These are phyloP conservation scores for Petrosia ficiformis DNA, from an alignment of 37 sponge, comb jelly and placozoan species.

Conservation along the genomic window DNA sequence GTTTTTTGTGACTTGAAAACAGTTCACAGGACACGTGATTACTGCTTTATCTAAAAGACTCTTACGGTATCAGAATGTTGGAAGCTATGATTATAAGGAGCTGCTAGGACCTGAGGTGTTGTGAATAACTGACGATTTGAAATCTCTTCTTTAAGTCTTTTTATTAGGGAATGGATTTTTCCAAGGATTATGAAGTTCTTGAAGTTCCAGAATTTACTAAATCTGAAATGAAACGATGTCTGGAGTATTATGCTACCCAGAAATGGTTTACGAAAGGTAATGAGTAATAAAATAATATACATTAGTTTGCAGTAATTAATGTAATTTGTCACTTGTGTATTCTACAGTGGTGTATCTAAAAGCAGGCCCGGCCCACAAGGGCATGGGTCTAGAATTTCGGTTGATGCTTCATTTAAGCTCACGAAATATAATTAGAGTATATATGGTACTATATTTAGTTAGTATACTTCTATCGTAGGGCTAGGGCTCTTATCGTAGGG, in stretches of 20 bases:
- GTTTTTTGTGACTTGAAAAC: not conserved
- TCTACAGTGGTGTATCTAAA: not conserved
- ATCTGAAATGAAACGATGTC: constrained; percentile 27
- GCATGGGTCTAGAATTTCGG: no score
- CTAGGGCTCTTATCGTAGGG: no score
- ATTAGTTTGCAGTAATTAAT: no score
- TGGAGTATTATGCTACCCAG: constrained; percentile 1
- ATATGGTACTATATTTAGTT: no score
- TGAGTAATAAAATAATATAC: no score
- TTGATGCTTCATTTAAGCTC: no score
- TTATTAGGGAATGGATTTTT: not conserved
- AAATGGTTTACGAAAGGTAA: constrained; percentile 47
- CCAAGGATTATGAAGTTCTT: not conserved
- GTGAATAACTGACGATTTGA: not conserved
- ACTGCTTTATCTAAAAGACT: not conserved
- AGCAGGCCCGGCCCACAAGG: no score
- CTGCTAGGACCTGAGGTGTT: constrained; percentile 1
- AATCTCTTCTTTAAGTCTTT: not conserved
- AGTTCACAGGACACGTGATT: not conserved
- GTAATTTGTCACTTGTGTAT: not conserved
- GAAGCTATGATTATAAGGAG: not conserved
- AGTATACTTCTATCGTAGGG: no score
- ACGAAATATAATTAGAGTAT: no score
- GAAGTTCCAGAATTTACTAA: constrained; percentile 8
- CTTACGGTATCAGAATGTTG: not conserved